Conservation (phyloP, 2,797 vertebrate species). For the Kryptopterus vitreolus region DNA sequence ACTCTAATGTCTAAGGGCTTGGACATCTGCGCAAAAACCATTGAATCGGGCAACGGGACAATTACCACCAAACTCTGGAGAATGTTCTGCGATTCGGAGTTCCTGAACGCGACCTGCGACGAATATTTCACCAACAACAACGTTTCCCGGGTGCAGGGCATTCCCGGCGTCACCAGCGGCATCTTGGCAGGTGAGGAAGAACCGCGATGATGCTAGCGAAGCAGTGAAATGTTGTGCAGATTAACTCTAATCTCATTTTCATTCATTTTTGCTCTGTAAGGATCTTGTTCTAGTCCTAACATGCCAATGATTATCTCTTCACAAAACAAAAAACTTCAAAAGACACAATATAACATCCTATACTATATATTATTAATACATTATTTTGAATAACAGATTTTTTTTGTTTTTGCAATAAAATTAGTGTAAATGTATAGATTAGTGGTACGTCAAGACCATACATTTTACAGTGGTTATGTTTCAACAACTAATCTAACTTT, state of each 20-base stretch:
- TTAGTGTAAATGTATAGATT: too few species aligned
- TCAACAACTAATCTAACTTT: too few species aligned
- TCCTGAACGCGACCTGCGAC: slow-evolving; percentile 92
- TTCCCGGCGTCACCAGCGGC: slow-evolving; percentile 90
- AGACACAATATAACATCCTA: too few species aligned
- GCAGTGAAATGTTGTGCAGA: background rate
- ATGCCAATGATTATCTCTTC: too few species aligned
- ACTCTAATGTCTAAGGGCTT: slow-evolving; percentile 86
- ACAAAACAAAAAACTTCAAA: too few species aligned
- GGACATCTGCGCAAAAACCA: slow-evolving; percentile 89
- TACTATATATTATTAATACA: too few species aligned
- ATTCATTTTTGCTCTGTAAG: too few species aligned
- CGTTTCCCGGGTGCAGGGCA: slow-evolving; percentile 89
- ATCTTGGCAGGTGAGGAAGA: slow-evolving; percentile 84
- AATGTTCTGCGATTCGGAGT: slow-evolving; percentile 90
- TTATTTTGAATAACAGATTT: too few species aligned
- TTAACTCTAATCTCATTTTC: too few species aligned
- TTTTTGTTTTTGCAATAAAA: too few species aligned
- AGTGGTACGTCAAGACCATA: background rate
- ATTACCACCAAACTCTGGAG: slow-evolving; percentile 92
- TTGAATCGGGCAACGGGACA: slow-evolving; percentile 87
- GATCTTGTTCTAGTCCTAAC: too few species aligned
- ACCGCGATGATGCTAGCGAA: background rate
- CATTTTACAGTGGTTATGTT: background rate
- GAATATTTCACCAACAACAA: slow-evolving; percentile 92